These are phyloP conservation scores for Pogonognathellus flavescens DNA, from an alignment of 1,140 invertebrate genomes.

Conservation along the genomic window DNA sequence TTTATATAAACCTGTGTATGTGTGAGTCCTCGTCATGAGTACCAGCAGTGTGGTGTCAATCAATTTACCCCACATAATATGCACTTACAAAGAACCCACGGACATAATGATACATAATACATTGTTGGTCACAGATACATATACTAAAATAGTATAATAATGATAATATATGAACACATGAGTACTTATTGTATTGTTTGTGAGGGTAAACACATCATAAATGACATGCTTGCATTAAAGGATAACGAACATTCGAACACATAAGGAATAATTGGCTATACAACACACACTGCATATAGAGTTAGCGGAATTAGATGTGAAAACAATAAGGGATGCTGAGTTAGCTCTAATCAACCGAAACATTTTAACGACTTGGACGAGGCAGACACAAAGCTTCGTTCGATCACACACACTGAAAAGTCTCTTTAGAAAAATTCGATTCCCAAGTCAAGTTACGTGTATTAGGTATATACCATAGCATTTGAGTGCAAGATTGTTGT, in stretches of 20 bases:
- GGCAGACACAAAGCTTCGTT: conserved; percentile 5
- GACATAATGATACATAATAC: too few relatives aligned
- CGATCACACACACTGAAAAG: background rate
- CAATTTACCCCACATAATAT: background rate
- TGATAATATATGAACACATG: background rate
- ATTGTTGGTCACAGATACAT: too few relatives aligned
- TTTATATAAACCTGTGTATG: background rate
- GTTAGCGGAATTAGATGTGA: conserved; percentile 58
- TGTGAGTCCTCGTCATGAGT: background rate
- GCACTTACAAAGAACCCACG: too few relatives aligned
- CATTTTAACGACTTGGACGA: conserved; percentile 64
- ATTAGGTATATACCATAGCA: too few relatives aligned
- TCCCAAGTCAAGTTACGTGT: background rate
- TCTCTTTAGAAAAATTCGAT: background rate
- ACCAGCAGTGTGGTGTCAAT: background rate
- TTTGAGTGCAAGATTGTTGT: too few relatives aligned
- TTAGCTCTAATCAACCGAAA: conserved; percentile 64
- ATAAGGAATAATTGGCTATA: too few relatives aligned
- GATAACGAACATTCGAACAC: too few relatives aligned
- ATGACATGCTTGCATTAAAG: background rate
- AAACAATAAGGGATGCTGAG: conserved; percentile 58
- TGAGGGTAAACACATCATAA: background rate
- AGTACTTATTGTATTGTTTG: conserved; percentile 6
- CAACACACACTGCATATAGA: background rate
- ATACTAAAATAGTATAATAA: too few relatives aligned